A percentile compares a stretch with the other conserved stretches of the same genome.
These are phyloP conservation scores for Platyrinchus mystaceus DNA, from an alignment of 2,797 vertebrate genomes.

Conservation along the genomic window DNA sequence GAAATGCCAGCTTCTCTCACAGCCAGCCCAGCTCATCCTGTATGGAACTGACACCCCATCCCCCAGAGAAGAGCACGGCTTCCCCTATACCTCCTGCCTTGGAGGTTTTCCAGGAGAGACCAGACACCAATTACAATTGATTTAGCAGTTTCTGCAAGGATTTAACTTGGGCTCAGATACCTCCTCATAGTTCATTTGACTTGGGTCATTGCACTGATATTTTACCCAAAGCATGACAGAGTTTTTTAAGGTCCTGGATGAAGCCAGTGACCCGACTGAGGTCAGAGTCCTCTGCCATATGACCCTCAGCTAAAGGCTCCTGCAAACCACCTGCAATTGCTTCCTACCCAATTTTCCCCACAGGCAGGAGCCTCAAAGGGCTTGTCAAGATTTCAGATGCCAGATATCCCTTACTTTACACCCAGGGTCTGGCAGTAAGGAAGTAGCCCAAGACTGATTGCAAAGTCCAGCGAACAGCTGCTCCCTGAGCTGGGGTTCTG, in stretches of 20 bases:
- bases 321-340: background rate
- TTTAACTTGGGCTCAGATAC: background rate
- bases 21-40: accelerated
- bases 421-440: background rate
- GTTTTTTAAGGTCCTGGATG: background rate
- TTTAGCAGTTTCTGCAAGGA: background rate
- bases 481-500: background rate
- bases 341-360: background rate
- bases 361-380: background rate
- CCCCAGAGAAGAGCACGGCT: background rate
- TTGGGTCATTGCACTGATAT: background rate
- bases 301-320: background rate
- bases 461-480: accelerated
- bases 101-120: background rate
- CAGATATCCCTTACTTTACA: background rate
- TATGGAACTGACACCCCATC: background rate
- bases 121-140: background rate
- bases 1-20: accelerated
- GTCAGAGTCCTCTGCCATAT: background rate
- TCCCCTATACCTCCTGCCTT: background rate
- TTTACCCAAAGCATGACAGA: background rate
- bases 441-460: accelerated
- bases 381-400: background rate
- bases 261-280: background rate
- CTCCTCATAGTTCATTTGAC: background rate